phyloP scores from a whole-genome alignment of 2,797 vertebrate genomes.

The Valencia hispanica region DNA sequence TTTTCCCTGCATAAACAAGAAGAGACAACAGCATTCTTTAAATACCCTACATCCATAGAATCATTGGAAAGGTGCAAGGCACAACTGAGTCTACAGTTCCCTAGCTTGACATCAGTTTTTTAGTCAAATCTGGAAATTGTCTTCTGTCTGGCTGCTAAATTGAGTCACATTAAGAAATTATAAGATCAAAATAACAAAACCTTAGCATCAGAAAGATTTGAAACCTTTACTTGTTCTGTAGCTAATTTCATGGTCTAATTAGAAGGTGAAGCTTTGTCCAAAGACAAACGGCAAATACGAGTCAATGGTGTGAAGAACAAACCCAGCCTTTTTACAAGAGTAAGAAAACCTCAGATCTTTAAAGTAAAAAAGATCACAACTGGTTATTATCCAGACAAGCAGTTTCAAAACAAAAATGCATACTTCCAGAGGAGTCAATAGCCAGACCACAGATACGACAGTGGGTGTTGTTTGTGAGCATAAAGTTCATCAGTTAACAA shows the following conservation, averaged over 20 bases:
- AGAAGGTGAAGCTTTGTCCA: no score
- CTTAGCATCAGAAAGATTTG: no score
- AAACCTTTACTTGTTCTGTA: no score
- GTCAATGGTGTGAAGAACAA: neutral
- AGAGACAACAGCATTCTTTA: neutral
- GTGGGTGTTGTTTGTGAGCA: neutral
- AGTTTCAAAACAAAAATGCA: neutral
- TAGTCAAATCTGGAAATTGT: neutral
- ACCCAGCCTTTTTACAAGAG: neutral
- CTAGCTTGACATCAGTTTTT: no score
- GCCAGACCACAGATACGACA: neutral
- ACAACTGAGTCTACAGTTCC: neutral
- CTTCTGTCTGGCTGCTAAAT: no score
- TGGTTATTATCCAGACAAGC: neutral
- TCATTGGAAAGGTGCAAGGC: neutral
- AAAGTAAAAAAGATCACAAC: no score
- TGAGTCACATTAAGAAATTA: no score
- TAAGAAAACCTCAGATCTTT: neutral
- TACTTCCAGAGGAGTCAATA: neutral
- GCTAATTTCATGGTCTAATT: no score
- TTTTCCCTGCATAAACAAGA: conserved; percentile 85
- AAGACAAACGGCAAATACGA: neutral
- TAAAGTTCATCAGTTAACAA: no score
- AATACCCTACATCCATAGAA: neutral
- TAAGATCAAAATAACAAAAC: no score